phyloP scores from a whole-genome alignment of 1,140 invertebrate species.

The Lordiphosa clarofinis region DNA sequence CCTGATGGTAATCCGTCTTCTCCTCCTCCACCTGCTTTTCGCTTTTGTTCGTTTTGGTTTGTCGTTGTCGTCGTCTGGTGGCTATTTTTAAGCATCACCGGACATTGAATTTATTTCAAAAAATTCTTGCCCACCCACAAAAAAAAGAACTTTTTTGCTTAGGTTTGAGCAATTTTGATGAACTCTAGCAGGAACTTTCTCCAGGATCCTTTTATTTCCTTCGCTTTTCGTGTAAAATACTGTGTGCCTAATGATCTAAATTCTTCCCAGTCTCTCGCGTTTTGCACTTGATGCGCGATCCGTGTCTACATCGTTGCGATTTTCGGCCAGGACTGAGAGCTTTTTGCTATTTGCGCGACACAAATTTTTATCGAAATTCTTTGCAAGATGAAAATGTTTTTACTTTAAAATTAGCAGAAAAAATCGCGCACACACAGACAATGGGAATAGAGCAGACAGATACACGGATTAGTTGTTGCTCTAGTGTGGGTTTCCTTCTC shows the following conservation, averaged over 20 bases:
- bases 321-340: conserved; percentile 79
- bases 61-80: conserved; percentile 38
- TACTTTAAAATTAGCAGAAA: conserved; percentile 72
- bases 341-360: conserved; percentile 67
- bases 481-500: conserved; percentile 26
- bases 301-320: conserved; percentile 76
- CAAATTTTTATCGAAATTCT: conserved; percentile 61
- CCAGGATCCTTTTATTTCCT: background rate
- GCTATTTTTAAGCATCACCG: conserved; percentile 75
- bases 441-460: conserved; percentile 4
- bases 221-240: background rate
- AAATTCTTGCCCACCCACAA: conserved; percentile 32
- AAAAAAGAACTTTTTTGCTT: conserved; percentile 1
- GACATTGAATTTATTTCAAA: conserved; percentile 72
- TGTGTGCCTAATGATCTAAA: background rate
- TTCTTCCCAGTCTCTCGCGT: conserved; percentile 13
- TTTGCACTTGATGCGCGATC: conserved; percentile 27
- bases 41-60: conserved; percentile 57
- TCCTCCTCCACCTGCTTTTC: conserved; percentile 11
- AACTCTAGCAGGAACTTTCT: background rate
- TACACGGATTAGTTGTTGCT: conserved; percentile 31
- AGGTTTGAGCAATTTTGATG: background rate
- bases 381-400: conserved; percentile 64
- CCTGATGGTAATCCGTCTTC: conserved; percentile 37
- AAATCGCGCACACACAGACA: conserved; percentile 32